A percentile compares a stretch with the other conserved stretches of the same genome.
phyloP scores from a whole-genome alignment of 2,797 vertebrate species.

The Eleutherodactylus coqui region DNA sequence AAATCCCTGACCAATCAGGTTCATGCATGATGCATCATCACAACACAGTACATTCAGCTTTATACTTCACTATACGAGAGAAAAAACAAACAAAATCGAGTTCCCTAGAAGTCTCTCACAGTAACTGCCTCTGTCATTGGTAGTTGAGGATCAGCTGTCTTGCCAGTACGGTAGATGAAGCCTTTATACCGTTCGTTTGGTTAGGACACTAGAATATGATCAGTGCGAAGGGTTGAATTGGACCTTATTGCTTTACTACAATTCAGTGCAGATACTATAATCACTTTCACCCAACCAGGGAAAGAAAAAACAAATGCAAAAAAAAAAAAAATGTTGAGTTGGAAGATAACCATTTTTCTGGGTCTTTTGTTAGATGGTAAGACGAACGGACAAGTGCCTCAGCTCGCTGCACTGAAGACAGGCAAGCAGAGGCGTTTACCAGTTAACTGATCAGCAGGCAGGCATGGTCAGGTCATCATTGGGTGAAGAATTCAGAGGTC shows the following conservation, averaged over 20 bases:
- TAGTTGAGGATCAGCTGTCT: conserved; percentile 77
- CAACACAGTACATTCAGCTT: conserved; percentile 84
- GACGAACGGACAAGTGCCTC: conserved; percentile 92
- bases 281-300: conserved; percentile 89
- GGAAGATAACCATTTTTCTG: conserved; percentile 84
- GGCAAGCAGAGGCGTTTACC: conserved; percentile 96
- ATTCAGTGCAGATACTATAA: conserved; percentile 99
- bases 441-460: conserved; percentile 98
- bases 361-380: conserved; percentile 88
- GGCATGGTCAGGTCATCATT: conserved; percentile 99
- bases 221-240: conserved; percentile 82
- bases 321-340: conserved; percentile 82
- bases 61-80: conserved; percentile 72
- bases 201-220: conserved; percentile 76
- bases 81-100: conserved; percentile 71
- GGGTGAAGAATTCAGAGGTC: conserved; percentile 99
- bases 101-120: conserved; percentile 82
- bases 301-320: conserved; percentile 70
- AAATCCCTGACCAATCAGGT: conserved; percentile 81
- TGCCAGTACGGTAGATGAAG: conserved; percentile 74
- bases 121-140: conserved; percentile 84
- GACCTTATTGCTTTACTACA: conserved; percentile 98
- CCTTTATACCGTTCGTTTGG: conserved; percentile 81
- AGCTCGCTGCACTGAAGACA: conserved; percentile 94
- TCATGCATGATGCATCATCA: conserved; percentile 86